phyloP scores from a whole-genome alignment of 2,113 vertebrate genomes.

The Donacobius atricapilla region DNA sequence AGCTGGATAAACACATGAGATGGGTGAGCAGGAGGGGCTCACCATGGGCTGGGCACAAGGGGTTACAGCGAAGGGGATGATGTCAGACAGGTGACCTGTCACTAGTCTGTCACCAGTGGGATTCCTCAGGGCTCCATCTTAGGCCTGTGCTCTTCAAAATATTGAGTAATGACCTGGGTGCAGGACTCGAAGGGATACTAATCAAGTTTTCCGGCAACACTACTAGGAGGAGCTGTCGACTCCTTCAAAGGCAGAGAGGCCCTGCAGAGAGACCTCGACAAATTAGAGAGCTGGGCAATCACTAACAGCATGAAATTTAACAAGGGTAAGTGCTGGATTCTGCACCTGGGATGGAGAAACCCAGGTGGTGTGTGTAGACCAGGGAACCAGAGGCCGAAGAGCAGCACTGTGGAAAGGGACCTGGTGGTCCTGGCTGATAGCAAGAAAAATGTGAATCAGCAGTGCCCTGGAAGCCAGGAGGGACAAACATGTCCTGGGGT shows the following conservation, averaged over 20 bases:
- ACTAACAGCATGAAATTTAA: neutral
- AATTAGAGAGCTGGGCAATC: neutral
- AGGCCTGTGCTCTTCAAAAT: neutral
- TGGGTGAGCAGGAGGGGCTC: neutral
- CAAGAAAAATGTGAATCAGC: neutral
- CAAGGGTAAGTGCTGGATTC: neutral
- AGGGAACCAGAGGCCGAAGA: neutral
- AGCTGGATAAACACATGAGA: neutral
- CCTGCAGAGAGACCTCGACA: neutral
- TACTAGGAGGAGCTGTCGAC: neutral
- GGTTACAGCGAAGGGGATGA: neutral
- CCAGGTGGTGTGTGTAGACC: neutral
- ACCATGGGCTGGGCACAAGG: neutral
- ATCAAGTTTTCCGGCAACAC: neutral
- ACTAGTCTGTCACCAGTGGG: neutral
- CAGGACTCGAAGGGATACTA: neutral
- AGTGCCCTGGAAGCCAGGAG: neutral
- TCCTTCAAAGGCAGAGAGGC: neutral
- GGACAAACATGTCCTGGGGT: accelerated
- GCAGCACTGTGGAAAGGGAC: neutral
- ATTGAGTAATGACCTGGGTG: neutral
- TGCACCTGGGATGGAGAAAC: neutral
- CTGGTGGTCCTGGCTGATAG: no score
- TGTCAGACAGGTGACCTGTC: neutral
- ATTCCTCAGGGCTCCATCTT: neutral